Evolutionary conservation across 2,888 invertebrate genomes (phyloP).

Genomic region (Pseudeuparius sepicola): DNA sequence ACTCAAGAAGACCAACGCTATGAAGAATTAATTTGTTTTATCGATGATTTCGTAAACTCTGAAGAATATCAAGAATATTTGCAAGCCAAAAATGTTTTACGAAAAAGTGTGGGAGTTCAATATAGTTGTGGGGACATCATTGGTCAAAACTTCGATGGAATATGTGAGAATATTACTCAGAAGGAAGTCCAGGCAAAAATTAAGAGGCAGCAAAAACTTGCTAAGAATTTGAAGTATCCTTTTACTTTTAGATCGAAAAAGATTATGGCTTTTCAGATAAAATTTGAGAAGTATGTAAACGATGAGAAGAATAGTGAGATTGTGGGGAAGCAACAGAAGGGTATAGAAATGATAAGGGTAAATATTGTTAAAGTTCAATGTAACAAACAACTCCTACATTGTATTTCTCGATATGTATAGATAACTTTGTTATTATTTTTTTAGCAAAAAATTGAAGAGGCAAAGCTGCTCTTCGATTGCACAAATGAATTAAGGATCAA

Average conservation of each 20-base stretch:
- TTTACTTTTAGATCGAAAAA: constrained; percentile 21
- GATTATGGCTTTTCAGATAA: constrained; percentile 21
- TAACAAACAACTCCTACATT: no score
- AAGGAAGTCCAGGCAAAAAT: constrained; percentile 8
- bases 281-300: constrained; percentile 21
- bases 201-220: neutral
- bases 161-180: no score
- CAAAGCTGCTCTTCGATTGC: constrained; percentile 16
- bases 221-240: constrained; percentile 19
- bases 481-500: constrained; percentile 7
- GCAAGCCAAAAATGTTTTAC: constrained; percentile 19
- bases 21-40: constrained; percentile 21
- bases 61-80: constrained; percentile 24
- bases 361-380: no score
- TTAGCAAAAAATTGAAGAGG: constrained; percentile 23
- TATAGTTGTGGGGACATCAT: constrained; percentile 19
- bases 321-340: constrained; percentile 19
- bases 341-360: constrained; percentile 23
- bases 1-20: no score
- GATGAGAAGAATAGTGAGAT: constrained; percentile 15
- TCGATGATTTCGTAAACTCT: constrained; percentile 24
- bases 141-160: no score
- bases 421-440: constrained; percentile 2
- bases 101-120: constrained; percentile 16
- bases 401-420: no score